Evolutionary conservation across 2,797 vertebrate genomes (phyloP), one percentile per base, ranked within the genome.

Genomic region (Falco berigora): DNA sequence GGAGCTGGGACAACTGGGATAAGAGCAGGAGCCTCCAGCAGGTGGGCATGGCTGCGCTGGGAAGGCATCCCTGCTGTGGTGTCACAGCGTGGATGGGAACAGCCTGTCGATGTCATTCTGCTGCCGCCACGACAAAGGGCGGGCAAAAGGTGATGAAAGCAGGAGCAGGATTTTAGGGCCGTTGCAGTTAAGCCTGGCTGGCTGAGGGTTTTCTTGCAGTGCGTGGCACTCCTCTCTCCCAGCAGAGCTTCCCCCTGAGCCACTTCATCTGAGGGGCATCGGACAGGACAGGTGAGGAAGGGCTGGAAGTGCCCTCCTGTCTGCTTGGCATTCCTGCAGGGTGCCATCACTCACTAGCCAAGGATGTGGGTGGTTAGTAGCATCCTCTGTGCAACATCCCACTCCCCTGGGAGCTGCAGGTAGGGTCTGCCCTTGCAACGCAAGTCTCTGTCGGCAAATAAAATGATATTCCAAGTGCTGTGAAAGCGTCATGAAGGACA

Each of bases 41-140:
- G 80, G 47, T 0, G 1, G 86, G 47, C 3, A 1, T 5, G 10
- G 40, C 22, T 2, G 7, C 49, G 67, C 38, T 1, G 2, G 59
- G 40, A 27, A 50, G n/a, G 21, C 23, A 21, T 47, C 50, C 9
- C 24, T 8, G 55, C 77, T 63, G 27, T 4, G 28, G 19, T 23
- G 40, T 25, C 28, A 19, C 4, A 0, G 58, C 0, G 0, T 9
- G 76, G 23, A 6, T 50, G 38, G 28, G 86, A 14, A 53, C 81
- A 67, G 86, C 59, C 34, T 63, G 40, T 7, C 4, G 1, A 4
- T 68, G 74, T 68, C 10, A 59, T 87, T 52, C 71, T 85, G 66
- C 78, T 56, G 40, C 64, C 0, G 9, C 9, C 1, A 2, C 18
- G 44, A 44, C 28, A 49, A 12, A 58, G 47, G 40, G 77, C n/a